Base-by-base conservation (phyloP, 2,888 invertebrate genomes). In the Pheosia gnoma region DNA sequence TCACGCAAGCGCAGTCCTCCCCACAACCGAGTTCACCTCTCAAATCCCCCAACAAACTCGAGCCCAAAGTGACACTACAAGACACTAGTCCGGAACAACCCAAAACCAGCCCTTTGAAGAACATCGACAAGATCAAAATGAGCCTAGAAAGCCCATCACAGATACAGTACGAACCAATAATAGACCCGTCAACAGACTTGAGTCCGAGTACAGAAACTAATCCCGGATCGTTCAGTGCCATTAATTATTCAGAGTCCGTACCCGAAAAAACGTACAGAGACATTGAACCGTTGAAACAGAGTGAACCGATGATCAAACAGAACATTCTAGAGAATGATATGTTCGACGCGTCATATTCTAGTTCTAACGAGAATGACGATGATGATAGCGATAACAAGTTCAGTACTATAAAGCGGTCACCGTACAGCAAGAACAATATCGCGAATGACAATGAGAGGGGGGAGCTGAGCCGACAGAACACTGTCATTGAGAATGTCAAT, bases 391-490 rank as follows among this genome's bases (percentile, higher is more conserved):
- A 95, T 63, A 96, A 96, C 81, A 96, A 96, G 83, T 96, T 95
- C 82, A 96, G 96, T 55, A 96, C 96, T 25, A 96, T 96, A 54
- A 96, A 96, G 71, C 82, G 96, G 61, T 96, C 96, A 52, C 96
- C 96, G 55, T 95, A 95, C 66, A 95, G 94, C 65, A 95, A 95
- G 83, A 89, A 81, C 54, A 89, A 87, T 79, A 81, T 87, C 0
- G 84, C 86, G 0, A 87, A 82, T 6, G 86, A 87, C 0, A 78
- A 77, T 0, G 88, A 86, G 0, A 77, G 81, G 11, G 81, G 83
- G 4, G 91, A 93, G 58, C 60, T 94, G 60, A 89, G 87, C 58
- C 77, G 94, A 43, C 94, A 94, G 86, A 90, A 93, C 41, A 94
- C 94, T 0, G 94, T 94, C 3, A 93, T 94, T 65, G 94, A 94